A percentile compares a stretch with the other conserved stretches of the same genome.
These are phyloP conservation scores for Podarcis raffonei DNA, from an alignment of 2,113 vertebrate genomes.

Conservation along the genomic window DNA sequence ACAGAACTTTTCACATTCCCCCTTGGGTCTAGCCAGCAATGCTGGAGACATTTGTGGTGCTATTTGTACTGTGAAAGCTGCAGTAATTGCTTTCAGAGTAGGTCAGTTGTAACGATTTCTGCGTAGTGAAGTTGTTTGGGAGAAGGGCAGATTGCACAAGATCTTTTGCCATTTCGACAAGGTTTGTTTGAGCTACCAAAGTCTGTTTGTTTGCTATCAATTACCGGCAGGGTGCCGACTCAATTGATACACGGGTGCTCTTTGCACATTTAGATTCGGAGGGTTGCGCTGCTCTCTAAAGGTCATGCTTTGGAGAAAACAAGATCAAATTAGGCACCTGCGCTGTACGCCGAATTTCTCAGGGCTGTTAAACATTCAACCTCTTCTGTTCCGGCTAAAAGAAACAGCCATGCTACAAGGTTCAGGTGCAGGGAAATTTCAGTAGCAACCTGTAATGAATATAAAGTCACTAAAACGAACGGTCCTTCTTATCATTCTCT, in stretches of 20 bases:
- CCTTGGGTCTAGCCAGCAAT: neutral
- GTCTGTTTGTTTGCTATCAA: constrained; percentile 11
- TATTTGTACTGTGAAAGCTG: neutral
- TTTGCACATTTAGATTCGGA: neutral
- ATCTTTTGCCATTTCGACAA: neutral
- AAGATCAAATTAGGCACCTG: neutral
- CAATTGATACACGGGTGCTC: neutral
- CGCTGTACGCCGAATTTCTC: neutral
- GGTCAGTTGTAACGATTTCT: neutral
- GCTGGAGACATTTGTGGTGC: neutral
- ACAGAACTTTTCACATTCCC: too few relatives aligned
- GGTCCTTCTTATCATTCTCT: neutral
- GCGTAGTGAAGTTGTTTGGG: neutral
- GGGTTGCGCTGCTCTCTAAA: neutral
- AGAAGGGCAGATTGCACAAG: neutral
- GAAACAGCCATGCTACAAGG: too few relatives aligned
- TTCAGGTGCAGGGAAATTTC: neutral
- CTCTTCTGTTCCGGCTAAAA: neutral
- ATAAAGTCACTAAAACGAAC: neutral
- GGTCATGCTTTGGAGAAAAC: neutral
- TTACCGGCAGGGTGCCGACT: neutral
- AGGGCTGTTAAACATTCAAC: neutral
- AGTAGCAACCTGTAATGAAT: neutral
- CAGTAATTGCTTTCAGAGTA: constrained; percentile 32
- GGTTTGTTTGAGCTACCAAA: constrained; percentile 32